Evolutionary conservation across 1,140 invertebrate genomes (phyloP), one percentile per base, ranked within the genome.

Genomic region (Pogonomyrmex barbatus): DNA sequence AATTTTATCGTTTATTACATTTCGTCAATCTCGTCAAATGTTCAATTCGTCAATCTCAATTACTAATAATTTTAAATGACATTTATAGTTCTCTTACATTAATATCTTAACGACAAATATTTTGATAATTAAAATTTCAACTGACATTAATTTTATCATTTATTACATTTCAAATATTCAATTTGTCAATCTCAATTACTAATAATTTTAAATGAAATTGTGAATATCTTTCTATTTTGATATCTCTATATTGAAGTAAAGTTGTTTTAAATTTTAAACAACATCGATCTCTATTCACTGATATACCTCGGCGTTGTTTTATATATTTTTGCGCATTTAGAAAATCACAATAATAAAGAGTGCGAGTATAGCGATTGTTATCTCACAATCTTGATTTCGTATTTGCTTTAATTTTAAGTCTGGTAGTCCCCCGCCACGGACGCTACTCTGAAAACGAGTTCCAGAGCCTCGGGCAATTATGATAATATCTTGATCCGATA

Each of bases 401-500:
- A 87, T 89, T 87, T 87, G 88, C 78, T 87, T 89, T 77, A 87
- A 89, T 89, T 87, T 89, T 89, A 87, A 89, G 42, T 62, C 89
- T 42, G 12, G 47, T 33, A n/a, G 45, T 84, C 33, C 67, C 68
- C 42, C 65, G 50, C 65, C 65, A 56, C 65, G 36, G 30, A 47
- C 56, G 68, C 24, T n/a, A 10, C 68, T 68, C 60, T 10, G 83
- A 81, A 58, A 84, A 71, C 70, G 63, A 36, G 24, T 24, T 24
- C 77, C 62, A 89, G 67, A 87, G 75, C 73, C 77, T 60, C 58
- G 39, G 85, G 89, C 89, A 90, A 90, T 90, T 90, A 90, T 88
- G 89, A 90, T 90, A 90, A 90, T 90, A 90, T 88, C 89, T 90
- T 90, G 89, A 90, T 90, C 89, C 89, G 89, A 90, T 90, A 90